Conservation (phyloP, 1,140 invertebrate genomes). For the Euschistus heros region DNA sequence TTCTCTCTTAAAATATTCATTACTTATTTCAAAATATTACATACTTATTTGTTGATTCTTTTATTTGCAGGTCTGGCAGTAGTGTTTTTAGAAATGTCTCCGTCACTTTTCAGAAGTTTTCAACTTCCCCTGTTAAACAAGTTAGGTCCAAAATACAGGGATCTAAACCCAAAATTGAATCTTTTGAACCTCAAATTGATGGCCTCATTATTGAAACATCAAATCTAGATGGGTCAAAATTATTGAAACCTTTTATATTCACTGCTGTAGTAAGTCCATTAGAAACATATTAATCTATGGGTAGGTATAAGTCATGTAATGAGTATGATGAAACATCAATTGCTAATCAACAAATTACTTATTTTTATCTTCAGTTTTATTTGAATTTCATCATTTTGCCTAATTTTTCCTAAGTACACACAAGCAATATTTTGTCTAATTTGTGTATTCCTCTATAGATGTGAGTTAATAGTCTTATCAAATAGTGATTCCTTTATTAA, state of each 20-base stretch:
- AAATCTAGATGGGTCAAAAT: not conserved
- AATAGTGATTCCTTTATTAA: no score
- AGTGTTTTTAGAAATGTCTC: no score
- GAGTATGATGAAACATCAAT: not conserved
- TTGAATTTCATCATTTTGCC: not conserved
- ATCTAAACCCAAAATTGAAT: not conserved
- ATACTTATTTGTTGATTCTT: no score
- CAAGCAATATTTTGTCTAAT: not conserved
- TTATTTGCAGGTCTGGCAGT: no score
- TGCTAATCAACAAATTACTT: not conserved
- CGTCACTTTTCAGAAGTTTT: not conserved
- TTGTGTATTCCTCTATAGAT: not conserved
- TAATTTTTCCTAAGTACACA: not conserved
- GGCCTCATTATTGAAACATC: constrained; percentile 9
- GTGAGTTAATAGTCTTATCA: no score
- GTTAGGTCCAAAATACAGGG: not conserved
- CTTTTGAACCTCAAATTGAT: constrained; percentile 15
- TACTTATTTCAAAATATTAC: constrained; percentile 40
- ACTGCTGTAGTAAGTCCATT: constrained; percentile 49
- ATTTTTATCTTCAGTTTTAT: not conserved
- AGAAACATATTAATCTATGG: not conserved
- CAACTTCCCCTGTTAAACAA: not conserved
- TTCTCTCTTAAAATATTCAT: no score
- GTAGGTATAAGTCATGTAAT: not conserved
- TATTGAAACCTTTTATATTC: constrained; percentile 57